Base-by-base conservation (phyloP, 2,888 invertebrate species). In the Apamea anceps region DNA sequence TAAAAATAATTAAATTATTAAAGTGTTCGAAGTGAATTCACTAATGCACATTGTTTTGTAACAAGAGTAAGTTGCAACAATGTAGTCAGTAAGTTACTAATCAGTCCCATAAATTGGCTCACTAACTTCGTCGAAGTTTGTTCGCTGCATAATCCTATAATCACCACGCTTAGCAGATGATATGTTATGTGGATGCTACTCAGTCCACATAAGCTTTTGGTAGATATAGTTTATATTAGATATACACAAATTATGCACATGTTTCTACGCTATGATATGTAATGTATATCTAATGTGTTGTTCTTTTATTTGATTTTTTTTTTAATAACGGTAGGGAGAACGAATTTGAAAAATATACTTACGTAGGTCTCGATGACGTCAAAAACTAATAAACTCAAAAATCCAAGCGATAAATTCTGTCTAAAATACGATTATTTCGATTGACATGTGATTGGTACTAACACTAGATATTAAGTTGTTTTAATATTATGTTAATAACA, bases 121-220 rank as follows among this genome's bases (percentile, higher is more conserved):
- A 15, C 63, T 12, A 84, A 72, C 75, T 88, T 72, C n/a, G 82
- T 78, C 18, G 63, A 84, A 83, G 75, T 83, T 83, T 63, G 84
- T 84, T 84, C 75, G n/a, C 45, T 63, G 75, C 51, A 68, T 80
- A 84, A 84, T 84, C 84, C 75, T 25, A 37, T 84, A 72, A 84
- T 84, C 72, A 45, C 67, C 28, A 32, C 62, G 75, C 82, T 83
- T 80, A 80, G 72, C 63, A 65, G 67, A 84, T 84, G 45, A 57
- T 82, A 82, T 28, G 48, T 54, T 71, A 72, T 73, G 82, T 75
- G 72, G 54, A 75, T 42, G 48, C 65, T 28, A 13, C 54, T 42
- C 66, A 66, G n/a, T 72, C 54, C 45, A 45, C 37, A 15, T 76
- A 70, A 77, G 70, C 77, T 75, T 37, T 21, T 2, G 12, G n/a